phyloP scores from a whole-genome alignment of 2,888 invertebrate species.

The Sceliomorpha sp. region DNA sequence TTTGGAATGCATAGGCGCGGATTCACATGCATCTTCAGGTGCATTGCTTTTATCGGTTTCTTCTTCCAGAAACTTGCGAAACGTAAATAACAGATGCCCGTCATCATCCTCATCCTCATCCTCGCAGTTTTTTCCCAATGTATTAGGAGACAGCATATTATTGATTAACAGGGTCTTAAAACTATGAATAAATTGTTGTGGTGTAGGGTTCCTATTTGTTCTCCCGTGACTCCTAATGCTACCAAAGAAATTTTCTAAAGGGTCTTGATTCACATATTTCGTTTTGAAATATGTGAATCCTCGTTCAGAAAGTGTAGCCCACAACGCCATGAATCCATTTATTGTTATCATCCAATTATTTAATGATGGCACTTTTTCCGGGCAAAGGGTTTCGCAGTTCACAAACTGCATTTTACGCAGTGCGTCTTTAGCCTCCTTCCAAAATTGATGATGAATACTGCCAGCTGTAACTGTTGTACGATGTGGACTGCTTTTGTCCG shows the following conservation, averaged over 20 bases:
- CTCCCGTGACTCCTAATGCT: conserved; percentile 8
- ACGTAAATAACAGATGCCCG: too few species aligned
- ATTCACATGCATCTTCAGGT: too few species aligned
- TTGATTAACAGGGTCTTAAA: conserved; percentile 17
- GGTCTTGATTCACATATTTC: conserved; percentile 15
- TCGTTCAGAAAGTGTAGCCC: conserved; percentile 3
- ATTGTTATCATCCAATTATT: conserved; percentile 6
- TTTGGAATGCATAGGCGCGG: too few species aligned
- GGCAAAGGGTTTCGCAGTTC: not conserved
- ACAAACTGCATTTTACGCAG: conserved; percentile 4
- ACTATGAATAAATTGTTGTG: conserved; percentile 8
- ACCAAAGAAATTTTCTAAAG: conserved; percentile 17
- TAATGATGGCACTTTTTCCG: not conserved
- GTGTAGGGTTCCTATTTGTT: conserved; percentile 11
- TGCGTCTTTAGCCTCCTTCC: not conserved
- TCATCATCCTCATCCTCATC: too few species aligned
- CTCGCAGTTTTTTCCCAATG: too few species aligned
- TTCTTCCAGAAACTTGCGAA: too few species aligned
- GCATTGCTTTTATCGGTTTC: too few species aligned
- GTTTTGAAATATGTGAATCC: conserved; percentile 18
- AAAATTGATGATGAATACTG: conserved; percentile 3
- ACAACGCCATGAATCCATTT: conserved; percentile 8
- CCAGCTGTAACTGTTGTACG: not conserved
- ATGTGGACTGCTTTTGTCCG: not conserved
- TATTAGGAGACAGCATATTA: conserved; percentile 1